A percentile compares a stretch with the other conserved stretches of the same genome.
phyloP scores from a whole-genome alignment of 2,113 vertebrate genomes.

The Apodemus speciosus region DNA sequence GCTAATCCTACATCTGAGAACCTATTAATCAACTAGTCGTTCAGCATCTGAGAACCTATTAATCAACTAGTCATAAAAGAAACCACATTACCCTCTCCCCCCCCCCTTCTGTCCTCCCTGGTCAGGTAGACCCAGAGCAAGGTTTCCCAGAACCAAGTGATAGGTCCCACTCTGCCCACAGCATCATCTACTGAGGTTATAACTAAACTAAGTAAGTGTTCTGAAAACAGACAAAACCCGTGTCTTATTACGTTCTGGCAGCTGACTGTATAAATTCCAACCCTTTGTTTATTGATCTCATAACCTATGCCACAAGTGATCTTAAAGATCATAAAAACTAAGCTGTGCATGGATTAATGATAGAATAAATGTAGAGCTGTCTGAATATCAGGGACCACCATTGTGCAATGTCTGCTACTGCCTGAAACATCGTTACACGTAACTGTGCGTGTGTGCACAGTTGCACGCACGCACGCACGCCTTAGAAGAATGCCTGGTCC shows the following conservation, averaged over 20 bases:
- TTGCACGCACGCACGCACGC: rapidly evolving
- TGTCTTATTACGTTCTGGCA: neutral
- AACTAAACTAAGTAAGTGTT: neutral
- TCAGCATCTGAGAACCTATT: neutral
- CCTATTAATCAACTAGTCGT: neutral
- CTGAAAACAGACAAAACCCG: neutral
- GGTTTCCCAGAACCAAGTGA: neutral
- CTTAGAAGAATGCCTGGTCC: neutral
- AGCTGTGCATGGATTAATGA: neutral
- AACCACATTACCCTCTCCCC: neutral
- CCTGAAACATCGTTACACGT: neutral
- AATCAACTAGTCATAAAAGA: neutral
- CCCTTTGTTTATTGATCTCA: neutral
- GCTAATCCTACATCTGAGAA: neutral
- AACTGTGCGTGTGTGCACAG: neutral
- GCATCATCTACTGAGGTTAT: neutral
- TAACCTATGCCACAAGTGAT: neutral
- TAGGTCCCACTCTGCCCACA: too few species aligned
- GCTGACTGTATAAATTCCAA: neutral
- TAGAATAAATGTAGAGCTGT: neutral
- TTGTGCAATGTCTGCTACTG: neutral
- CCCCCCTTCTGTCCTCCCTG: too few species aligned
- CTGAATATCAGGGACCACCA: neutral
- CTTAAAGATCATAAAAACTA: neutral
- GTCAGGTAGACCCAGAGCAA: neutral